These are phyloP conservation scores for Mactra quadrangularis DNA, from an alignment of 1,140 invertebrate genomes.

Conservation along the genomic window DNA sequence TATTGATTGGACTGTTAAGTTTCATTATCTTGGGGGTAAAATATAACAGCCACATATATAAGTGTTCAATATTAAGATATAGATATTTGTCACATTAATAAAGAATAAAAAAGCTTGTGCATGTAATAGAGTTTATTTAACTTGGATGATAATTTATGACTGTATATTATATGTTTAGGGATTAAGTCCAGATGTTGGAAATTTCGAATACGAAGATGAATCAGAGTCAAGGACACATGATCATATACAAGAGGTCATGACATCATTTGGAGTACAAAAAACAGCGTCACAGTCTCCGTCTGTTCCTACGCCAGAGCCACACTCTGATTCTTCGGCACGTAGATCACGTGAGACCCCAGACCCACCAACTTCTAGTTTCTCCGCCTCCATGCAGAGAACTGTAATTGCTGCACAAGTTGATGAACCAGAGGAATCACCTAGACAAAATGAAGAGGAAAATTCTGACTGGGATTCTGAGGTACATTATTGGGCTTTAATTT, in stretches of 20 bases:
- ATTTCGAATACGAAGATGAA: slow-evolving; percentile 25
- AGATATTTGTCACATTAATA: too few species aligned
- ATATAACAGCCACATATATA: too few species aligned
- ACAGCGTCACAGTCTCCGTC: not conserved
- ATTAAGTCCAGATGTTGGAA: not conserved
- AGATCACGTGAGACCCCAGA: slow-evolving; percentile 46
- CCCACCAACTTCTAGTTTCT: slow-evolving; percentile 5
- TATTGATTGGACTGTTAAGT: too few species aligned
- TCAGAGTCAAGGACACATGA: not conserved
- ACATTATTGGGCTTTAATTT: not conserved
- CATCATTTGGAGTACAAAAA: slow-evolving; percentile 20
- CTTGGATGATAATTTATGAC: too few species aligned
- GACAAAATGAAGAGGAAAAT: slow-evolving; percentile 9
- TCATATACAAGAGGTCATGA: slow-evolving; percentile 22
- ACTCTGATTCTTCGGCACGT: slow-evolving; percentile 17
- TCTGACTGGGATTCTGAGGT: slow-evolving; percentile 72
- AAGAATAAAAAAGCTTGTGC: too few species aligned
- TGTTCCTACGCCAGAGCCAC: slow-evolving; percentile 4
- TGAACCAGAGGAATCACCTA: slow-evolving; percentile 19
- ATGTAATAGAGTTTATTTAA: too few species aligned
- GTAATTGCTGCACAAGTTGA: slow-evolving; percentile 30
- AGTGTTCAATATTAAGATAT: too few species aligned
- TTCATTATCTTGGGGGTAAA: too few species aligned
- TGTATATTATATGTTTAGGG: not conserved
- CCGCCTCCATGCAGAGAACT: slow-evolving; percentile 32